Conservation (phyloP, 1,140 invertebrate species). For the Heliconius hewitsoni region DNA sequence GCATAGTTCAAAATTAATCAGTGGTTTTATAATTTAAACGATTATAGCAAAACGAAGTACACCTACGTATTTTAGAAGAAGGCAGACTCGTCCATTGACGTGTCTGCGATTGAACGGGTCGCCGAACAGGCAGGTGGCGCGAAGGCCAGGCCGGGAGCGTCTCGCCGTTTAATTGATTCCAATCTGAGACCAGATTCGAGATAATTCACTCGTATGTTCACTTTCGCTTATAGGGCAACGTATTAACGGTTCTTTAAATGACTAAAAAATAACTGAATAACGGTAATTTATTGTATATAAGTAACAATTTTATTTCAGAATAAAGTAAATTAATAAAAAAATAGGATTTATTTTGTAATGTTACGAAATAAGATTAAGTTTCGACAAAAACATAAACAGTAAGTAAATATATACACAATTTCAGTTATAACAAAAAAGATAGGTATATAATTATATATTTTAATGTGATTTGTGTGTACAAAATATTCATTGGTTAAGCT, state of each 20-base stretch:
- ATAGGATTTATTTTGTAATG: no score
- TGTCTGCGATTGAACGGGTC: slow-evolving; percentile 33
- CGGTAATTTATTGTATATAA: neutral
- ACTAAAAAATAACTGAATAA: neutral
- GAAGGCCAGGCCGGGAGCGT: slow-evolving; percentile 67
- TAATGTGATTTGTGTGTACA: no score
- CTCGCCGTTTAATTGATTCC: slow-evolving; percentile 75
- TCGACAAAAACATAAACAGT: no score
- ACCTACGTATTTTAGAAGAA: slow-evolving; percentile 7
- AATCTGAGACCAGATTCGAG: slow-evolving; percentile 67
- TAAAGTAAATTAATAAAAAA: neutral
- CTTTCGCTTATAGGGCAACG: slow-evolving; percentile 40
- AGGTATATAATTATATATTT: no score
- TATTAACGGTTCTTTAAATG: slow-evolving; percentile 33
- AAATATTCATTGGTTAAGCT: neutral
- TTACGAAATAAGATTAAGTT: no score
- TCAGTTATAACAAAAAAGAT: no score
- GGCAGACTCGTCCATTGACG: slow-evolving; percentile 18
- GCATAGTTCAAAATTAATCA: neutral
- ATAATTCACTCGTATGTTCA: slow-evolving; percentile 56
- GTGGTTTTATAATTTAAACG: neutral
- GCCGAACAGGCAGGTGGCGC: slow-evolving; percentile 62
- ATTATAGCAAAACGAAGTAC: neutral
- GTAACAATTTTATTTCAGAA: neutral
- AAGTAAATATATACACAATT: no score